Conservation (phyloP, 2,888 invertebrate species). For the Tenthredo livida region DNA sequence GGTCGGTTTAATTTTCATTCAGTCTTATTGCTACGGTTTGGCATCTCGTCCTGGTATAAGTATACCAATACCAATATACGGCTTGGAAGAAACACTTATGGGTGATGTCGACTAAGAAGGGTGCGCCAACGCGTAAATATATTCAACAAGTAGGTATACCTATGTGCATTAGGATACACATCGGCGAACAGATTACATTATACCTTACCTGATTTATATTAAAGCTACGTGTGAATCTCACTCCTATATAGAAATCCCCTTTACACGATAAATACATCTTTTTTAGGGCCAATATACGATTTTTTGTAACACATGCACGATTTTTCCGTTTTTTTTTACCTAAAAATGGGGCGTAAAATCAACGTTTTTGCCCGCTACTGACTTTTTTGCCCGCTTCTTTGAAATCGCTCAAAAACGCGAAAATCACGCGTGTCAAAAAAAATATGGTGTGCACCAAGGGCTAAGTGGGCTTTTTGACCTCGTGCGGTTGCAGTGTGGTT, state of each 20-base stretch:
- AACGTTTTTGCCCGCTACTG: no score
- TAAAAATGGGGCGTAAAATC: no score
- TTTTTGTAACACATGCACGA: no score
- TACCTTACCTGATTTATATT: constrained; percentile 20
- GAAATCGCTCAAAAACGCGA: no score
- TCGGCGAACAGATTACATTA: constrained; percentile 5
- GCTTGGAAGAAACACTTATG: constrained; percentile 13
- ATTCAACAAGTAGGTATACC: constrained; percentile 5
- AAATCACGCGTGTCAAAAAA: no score
- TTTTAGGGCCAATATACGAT: background rate
- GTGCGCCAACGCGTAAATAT: constrained; percentile 25
- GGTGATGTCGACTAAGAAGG: constrained; percentile 38
- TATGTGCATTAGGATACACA: background rate
- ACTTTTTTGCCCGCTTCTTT: no score
- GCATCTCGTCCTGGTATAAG: background rate
- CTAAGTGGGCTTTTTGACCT: no score
- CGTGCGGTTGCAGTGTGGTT: no score
- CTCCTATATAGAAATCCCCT: background rate
- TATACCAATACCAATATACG: background rate
- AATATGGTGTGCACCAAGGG: no score
- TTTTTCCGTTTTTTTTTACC: no score
- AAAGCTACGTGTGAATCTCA: background rate
- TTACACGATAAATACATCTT: background rate
- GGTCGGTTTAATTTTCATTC: background rate
- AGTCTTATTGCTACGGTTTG: constrained; percentile 27